Evolutionary conservation across 2,797 vertebrate species (phyloP).

Genomic region (Bryconaethiops microstoma): DNA sequence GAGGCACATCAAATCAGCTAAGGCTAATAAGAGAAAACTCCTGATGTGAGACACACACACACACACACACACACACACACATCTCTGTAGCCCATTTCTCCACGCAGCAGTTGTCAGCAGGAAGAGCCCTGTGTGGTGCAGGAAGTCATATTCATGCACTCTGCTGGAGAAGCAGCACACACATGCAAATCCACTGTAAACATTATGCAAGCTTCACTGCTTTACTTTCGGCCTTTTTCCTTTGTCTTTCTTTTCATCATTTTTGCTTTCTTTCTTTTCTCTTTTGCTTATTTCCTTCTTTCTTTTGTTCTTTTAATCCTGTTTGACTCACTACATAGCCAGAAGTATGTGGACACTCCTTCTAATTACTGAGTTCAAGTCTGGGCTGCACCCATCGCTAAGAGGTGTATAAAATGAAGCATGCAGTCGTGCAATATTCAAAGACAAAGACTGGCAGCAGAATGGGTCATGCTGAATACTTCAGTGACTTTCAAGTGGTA

Average conservation of each 20-base stretch:
- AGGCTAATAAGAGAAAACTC: conserved; percentile 37
- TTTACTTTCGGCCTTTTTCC: neutral
- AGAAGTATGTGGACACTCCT: neutral
- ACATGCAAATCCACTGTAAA: conserved; percentile 8
- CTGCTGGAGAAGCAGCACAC: neutral
- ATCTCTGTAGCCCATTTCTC: conserved; percentile 25
- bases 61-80: conserved; percentile 41
- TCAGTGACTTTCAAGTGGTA: neutral
- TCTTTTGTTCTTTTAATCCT: too few species aligned
- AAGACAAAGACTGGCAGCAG: neutral
- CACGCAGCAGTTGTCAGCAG: conserved; percentile 50
- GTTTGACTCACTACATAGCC: too few species aligned
- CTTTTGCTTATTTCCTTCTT: neutral
- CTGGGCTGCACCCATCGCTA: neutral
- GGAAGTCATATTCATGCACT: conserved; percentile 20
- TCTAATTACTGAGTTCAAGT: neutral
- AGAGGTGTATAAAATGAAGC: neutral
- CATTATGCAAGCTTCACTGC: neutral
- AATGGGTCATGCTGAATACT: neutral
- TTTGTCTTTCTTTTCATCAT: conserved; percentile 7
- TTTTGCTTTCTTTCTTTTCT: neutral
- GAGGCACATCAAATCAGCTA: conserved; percentile 23
- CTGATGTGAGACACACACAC: conserved; percentile 4
- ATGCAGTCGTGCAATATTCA: too few species aligned
- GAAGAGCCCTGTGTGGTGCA: conserved; percentile 26